phyloP scores from a whole-genome alignment of 2,888 invertebrate genomes.

The Allacma fusca region DNA sequence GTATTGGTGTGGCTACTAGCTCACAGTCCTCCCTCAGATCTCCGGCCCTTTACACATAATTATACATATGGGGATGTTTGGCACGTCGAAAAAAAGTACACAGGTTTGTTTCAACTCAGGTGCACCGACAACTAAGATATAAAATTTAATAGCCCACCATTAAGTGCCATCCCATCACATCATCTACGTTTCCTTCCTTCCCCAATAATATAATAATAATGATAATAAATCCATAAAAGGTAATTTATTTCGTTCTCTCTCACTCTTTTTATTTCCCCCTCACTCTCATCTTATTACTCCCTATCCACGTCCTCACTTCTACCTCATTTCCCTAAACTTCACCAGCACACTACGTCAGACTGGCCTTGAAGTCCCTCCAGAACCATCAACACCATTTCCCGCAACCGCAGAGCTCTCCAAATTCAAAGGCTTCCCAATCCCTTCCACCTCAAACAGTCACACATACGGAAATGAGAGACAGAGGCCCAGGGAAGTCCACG shows the following conservation, averaged over 20 bases:
- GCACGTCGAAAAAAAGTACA: conserved; percentile 5
- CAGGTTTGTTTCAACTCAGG: conserved; percentile 23
- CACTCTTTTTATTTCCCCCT: background rate
- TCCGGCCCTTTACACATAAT: too few species aligned
- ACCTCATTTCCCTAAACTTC: background rate
- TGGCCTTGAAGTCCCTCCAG: too few species aligned
- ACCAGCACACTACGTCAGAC: background rate
- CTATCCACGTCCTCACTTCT: background rate
- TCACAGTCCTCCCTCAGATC: too few species aligned
- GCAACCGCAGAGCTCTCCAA: too few species aligned
- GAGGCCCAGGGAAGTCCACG: too few species aligned
- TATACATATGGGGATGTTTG: too few species aligned
- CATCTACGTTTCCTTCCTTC: conserved; percentile 45
- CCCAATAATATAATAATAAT: conserved; percentile 46
- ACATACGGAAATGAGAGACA: too few species aligned
- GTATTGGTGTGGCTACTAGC: too few species aligned
- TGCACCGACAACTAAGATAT: conserved; percentile 46
- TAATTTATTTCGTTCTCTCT: conserved; percentile 43
- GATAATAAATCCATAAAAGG: conserved; percentile 47
- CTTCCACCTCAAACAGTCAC: too few species aligned
- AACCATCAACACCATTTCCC: too few species aligned
- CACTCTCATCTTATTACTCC: conserved; percentile 18
- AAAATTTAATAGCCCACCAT: conserved; percentile 46
- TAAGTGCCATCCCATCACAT: conserved; percentile 46
- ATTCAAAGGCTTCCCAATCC: too few species aligned